Conservation (phyloP, 2,888 invertebrate genomes). For the Pseudococcus viburni region DNA sequence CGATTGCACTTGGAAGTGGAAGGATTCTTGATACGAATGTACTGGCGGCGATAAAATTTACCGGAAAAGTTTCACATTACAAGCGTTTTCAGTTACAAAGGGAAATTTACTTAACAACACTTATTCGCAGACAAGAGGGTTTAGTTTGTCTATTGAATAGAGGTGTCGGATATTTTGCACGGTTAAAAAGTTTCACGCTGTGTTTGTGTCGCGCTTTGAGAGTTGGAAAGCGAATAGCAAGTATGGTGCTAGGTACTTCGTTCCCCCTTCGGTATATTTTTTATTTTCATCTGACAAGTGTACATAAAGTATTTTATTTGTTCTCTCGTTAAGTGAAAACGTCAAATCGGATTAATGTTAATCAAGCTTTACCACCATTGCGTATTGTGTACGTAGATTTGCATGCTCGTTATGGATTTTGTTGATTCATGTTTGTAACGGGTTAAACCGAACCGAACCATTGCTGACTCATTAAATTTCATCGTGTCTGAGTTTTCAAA, state of each 20-base stretch:
- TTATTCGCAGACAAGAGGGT: slow-evolving; percentile 45
- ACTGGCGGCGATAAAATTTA: neutral
- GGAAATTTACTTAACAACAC: slow-evolving; percentile 49
- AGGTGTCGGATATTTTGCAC: slow-evolving; percentile 48
- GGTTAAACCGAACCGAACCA: neutral
- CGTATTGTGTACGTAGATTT: slow-evolving; percentile 40
- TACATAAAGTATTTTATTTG: slow-evolving; percentile 62
- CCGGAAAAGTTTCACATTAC: slow-evolving; percentile 33
- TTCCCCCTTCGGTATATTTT: slow-evolving; percentile 25
- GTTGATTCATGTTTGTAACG: slow-evolving; percentile 36
- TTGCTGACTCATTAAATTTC: slow-evolving; percentile 47
- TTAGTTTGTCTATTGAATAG: slow-evolving; percentile 50
- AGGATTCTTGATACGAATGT: too few relatives aligned
- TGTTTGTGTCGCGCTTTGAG: slow-evolving; percentile 39
- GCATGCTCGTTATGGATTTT: slow-evolving; percentile 49
- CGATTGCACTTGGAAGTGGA: neutral
- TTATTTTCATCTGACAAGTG: slow-evolving; percentile 59
- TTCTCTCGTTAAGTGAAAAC: slow-evolving; percentile 63
- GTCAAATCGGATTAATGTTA: slow-evolving; percentile 64
- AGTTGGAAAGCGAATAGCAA: neutral
- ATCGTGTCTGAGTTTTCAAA: slow-evolving; percentile 44
- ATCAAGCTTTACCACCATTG: slow-evolving; percentile 58
- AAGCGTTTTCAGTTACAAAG: slow-evolving; percentile 38
- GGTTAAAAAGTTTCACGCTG: slow-evolving; percentile 50
- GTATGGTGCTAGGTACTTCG: neutral